Conservation (phyloP, 1,140 invertebrate genomes). For the Lordiphosa collinella region DNA sequence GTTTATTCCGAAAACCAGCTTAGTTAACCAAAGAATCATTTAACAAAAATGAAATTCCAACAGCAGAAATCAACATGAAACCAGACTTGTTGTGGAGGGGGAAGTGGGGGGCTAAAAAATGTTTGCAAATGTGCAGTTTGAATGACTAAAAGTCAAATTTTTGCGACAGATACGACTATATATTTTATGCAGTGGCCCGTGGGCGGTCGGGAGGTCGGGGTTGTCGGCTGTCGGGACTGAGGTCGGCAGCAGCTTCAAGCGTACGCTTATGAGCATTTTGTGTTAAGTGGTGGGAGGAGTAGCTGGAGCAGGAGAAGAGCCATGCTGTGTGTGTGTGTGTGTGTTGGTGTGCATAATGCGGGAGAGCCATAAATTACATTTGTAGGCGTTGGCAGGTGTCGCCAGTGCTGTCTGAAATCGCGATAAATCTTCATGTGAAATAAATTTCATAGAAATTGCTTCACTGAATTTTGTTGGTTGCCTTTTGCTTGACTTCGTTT, state of each 20-base stretch:
- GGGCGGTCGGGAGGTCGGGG: slow-evolving; percentile 19
- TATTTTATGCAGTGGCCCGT: slow-evolving; percentile 55
- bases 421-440: slow-evolving; percentile 80
- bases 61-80: no score
- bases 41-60: no score
- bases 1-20: no score
- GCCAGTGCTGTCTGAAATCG: slow-evolving; percentile 80
- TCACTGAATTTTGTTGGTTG: slow-evolving; percentile 78
- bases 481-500: slow-evolving; percentile 59
- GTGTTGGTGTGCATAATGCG: slow-evolving; percentile 71
- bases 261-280: slow-evolving; percentile 67
- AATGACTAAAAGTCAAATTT: slow-evolving; percentile 60
- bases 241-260: slow-evolving; percentile 19
- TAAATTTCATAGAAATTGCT: slow-evolving; percentile 80
- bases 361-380: slow-evolving; percentile 79
- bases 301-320: slow-evolving; percentile 11
- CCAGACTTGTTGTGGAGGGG: no score
- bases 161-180: slow-evolving; percentile 53
- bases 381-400: slow-evolving; percentile 80
- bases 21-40: no score
- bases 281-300: slow-evolving; percentile 41
- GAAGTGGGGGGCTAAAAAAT: neutral
- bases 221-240: slow-evolving; percentile 1
- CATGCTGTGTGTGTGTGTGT: slow-evolving; percentile 35
- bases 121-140: slow-evolving; percentile 28